Evolutionary conservation across 2,888 invertebrate genomes (phyloP).

Genomic region (Conchocele bisecta): DNA sequence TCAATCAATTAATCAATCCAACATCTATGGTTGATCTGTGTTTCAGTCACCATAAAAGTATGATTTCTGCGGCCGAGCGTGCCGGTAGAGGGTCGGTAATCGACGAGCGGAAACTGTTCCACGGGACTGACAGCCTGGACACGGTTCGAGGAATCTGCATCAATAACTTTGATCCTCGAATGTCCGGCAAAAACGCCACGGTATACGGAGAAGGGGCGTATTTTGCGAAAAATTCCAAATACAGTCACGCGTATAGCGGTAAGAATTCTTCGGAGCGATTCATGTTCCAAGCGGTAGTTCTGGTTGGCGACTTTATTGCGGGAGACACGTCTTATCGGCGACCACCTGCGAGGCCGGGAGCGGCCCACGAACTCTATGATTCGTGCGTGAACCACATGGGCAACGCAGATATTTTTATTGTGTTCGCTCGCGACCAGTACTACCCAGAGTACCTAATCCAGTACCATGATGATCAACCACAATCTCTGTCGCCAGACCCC

Average conservation of each 20-base stretch:
- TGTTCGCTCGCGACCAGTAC: constrained; percentile 67
- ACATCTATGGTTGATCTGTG: no score
- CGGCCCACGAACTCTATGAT: constrained; percentile 62
- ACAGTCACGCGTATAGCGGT: constrained; percentile 58
- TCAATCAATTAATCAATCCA: no score
- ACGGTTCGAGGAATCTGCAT: constrained; percentile 65
- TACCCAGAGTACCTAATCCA: constrained; percentile 73
- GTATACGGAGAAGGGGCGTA: constrained; percentile 71
- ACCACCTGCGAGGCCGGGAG: constrained; percentile 61
- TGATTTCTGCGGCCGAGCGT: constrained; percentile 24
- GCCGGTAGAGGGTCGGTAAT: constrained; percentile 19
- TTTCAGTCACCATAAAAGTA: constrained; percentile 46
- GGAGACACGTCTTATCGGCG: constrained; percentile 50
- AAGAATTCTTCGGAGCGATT: constrained; percentile 35
- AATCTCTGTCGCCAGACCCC: no score
- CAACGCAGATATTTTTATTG: constrained; percentile 66
- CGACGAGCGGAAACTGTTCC: constrained; percentile 62
- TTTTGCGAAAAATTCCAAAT: constrained; percentile 63
- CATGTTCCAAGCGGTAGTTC: constrained; percentile 70
- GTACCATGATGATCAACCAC: no score
- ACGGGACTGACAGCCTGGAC: constrained; percentile 64
- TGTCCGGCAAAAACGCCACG: constrained; percentile 69
- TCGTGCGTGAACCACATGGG: constrained; percentile 68
- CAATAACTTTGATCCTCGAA: constrained; percentile 68
- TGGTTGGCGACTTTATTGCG: constrained; percentile 67